A percentile compares a stretch with the other conserved stretches of the same genome.
phyloP scores from a whole-genome alignment of 2,888 invertebrate species.

The Vesta saturnalis region DNA sequence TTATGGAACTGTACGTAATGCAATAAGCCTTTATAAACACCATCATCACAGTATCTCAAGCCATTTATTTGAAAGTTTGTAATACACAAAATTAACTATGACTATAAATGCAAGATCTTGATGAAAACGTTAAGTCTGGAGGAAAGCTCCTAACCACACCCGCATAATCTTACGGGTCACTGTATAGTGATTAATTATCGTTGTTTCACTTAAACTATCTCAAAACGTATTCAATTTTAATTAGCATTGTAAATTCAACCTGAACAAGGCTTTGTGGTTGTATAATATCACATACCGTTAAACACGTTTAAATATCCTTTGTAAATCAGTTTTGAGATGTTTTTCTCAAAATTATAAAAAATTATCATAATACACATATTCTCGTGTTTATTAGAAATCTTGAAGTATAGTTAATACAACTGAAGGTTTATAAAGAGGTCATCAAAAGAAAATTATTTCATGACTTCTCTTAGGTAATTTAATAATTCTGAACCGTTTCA shows the following conservation, averaged over 20 bases:
- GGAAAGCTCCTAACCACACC: slow-evolving; percentile 22
- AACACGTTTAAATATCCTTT: slow-evolving; percentile 29
- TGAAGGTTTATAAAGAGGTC: too few relatives aligned
- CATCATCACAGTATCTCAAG: too few relatives aligned
- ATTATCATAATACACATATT: too few relatives aligned
- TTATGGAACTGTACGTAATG: too few relatives aligned
- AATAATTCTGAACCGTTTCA: too few relatives aligned
- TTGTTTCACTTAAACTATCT: slow-evolving; percentile 33
- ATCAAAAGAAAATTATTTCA: too few relatives aligned
- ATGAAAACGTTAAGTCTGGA: slow-evolving; percentile 15
- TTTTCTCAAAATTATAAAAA: too few relatives aligned
- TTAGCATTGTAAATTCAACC: slow-evolving; percentile 48
- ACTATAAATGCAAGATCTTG: slow-evolving; percentile 4
- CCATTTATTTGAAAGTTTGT: not conserved
- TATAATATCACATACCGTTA: slow-evolving; percentile 38
- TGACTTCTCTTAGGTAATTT: too few relatives aligned
- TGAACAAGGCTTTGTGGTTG: slow-evolving; percentile 47
- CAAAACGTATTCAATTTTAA: slow-evolving; percentile 46
- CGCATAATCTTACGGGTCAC: slow-evolving; percentile 35
- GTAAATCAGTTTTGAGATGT: slow-evolving; percentile 10
- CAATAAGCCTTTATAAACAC: too few relatives aligned
- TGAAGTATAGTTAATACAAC: too few relatives aligned
- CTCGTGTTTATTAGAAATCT: too few relatives aligned
- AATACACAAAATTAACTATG: not conserved
- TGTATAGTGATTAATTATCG: slow-evolving; percentile 36